A percentile compares a stretch with the other conserved stretches of the same genome.
These are phyloP conservation scores for Uropsilus gracilis DNA, from an alignment of 2,113 vertebrate species.

Conservation along the genomic window DNA sequence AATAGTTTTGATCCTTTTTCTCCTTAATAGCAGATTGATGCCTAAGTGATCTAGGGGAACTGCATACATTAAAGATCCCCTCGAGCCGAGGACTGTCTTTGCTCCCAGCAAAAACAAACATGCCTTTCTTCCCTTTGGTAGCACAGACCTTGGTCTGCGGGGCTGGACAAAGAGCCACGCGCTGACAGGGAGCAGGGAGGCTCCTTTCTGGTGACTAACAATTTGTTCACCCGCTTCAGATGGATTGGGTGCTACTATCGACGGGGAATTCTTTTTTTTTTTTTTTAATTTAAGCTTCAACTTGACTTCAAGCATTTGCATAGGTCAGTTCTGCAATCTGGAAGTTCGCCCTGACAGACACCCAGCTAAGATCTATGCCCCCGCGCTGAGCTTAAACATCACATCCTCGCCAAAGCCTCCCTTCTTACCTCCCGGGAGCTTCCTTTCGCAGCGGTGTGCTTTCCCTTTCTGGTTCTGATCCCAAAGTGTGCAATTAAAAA, in stretches of 20 bases:
- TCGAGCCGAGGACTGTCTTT: neutral
- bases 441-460: neutral
- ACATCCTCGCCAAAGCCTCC: neutral
- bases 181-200: neutral
- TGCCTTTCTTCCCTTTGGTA: neutral
- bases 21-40: neutral
- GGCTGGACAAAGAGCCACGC: neutral
- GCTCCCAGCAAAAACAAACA: neutral
- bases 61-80: constrained; percentile 20
- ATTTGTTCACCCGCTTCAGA: neutral
- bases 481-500: neutral
- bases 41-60: neutral
- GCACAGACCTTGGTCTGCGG: neutral
- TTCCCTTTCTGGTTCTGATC: neutral
- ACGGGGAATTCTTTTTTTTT: neutral
- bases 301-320: neutral
- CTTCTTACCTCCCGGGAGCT: neutral
- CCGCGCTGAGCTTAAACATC: neutral
- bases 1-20: constrained; percentile 43
- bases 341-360: neutral
- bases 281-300: neutral
- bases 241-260: neutral
- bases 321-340: neutral
- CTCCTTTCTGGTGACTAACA: neutral
- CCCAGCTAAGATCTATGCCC: neutral